A percentile compares a stretch with the other conserved stretches of the same genome.
Conservation (phyloP, 2,113 vertebrate species). For the Monopterus albus region DNA sequence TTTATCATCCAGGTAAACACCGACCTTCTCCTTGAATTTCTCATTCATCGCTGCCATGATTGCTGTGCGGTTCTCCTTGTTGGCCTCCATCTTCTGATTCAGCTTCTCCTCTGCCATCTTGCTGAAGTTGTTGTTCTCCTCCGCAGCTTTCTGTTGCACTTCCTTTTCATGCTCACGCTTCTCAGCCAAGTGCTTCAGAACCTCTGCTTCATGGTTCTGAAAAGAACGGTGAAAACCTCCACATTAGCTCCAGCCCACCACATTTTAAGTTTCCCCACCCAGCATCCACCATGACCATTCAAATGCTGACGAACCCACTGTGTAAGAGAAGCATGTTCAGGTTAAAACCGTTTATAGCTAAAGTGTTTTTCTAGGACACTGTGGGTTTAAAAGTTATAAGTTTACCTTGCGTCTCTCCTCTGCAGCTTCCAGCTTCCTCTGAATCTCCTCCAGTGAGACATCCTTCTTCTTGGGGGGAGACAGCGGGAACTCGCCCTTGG, state of each 20-base stretch:
- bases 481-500: constrained; percentile 90
- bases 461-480: constrained; percentile 96
- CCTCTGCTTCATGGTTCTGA: constrained; percentile 94
- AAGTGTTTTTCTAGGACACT: not conserved
- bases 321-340: not conserved
- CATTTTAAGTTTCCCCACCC: not conserved
- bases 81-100: constrained; percentile 98
- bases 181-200: constrained; percentile 96
- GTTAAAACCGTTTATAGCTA: not conserved
- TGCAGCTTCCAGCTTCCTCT: constrained; percentile 95
- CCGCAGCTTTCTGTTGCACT: constrained; percentile 94
- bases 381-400: not conserved
- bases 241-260: not conserved
- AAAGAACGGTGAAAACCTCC: not conserved
- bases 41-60: constrained; percentile 95
- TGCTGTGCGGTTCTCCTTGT: constrained; percentile 96
- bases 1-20: not conserved
- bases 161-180: constrained; percentile 97
- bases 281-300: not conserved
- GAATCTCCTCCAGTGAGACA: constrained; percentile 94
- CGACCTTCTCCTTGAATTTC: constrained; percentile 95
- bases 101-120: constrained; percentile 99
- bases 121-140: constrained; percentile 98
- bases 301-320: not conserved
- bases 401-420: constrained; percentile 96